A percentile compares a stretch with the other conserved stretches of the same genome.
phyloP scores from a whole-genome alignment of 1,140 invertebrate species.

The Cyphomyrmex costatus region DNA sequence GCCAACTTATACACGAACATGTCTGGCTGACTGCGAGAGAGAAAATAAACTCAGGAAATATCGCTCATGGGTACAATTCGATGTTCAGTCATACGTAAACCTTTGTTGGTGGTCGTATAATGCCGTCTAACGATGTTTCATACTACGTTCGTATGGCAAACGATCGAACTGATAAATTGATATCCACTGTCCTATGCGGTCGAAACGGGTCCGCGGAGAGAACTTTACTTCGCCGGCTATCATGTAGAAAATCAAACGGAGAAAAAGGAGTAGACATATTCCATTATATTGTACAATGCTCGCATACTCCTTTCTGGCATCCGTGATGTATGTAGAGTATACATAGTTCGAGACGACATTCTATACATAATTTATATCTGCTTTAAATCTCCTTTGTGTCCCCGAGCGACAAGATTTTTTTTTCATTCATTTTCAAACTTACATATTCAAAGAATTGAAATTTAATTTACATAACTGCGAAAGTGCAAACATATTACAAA shows the following conservation, averaged over 20 bases:
- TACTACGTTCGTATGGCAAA: slow-evolving; percentile 19
- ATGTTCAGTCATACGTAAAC: slow-evolving; percentile 49
- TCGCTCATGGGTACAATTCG: slow-evolving; percentile 15
- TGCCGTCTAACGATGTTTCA: slow-evolving; percentile 46
- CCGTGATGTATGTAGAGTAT: not conserved
- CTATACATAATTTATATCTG: slow-evolving; percentile 11
- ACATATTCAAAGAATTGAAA: not conserved
- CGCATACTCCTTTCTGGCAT: not conserved
- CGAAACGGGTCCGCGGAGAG: not conserved
- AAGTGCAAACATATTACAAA: not conserved
- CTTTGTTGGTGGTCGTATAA: slow-evolving; percentile 47
- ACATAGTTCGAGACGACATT: not conserved
- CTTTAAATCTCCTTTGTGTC: slow-evolving; percentile 10
- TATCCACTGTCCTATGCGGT: not conserved
- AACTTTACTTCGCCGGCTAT: slow-evolving; percentile 8
- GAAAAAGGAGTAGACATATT: slow-evolving; percentile 23
- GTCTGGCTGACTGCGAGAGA: not conserved
- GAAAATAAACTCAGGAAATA: slow-evolving; percentile 27
- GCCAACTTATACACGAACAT: not conserved
- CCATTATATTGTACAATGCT: slow-evolving; percentile 6
- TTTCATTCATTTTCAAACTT: not conserved
- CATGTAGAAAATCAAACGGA: slow-evolving; percentile 27
- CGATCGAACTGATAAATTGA: slow-evolving; percentile 62
- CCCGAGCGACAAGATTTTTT: not conserved
- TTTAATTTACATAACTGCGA: slow-evolving; percentile 25